These are phyloP conservation scores for silkworm (Bombyx mori) DNA, from an alignment of 1,140 invertebrate genomes.

Conservation along the genomic window DNA sequence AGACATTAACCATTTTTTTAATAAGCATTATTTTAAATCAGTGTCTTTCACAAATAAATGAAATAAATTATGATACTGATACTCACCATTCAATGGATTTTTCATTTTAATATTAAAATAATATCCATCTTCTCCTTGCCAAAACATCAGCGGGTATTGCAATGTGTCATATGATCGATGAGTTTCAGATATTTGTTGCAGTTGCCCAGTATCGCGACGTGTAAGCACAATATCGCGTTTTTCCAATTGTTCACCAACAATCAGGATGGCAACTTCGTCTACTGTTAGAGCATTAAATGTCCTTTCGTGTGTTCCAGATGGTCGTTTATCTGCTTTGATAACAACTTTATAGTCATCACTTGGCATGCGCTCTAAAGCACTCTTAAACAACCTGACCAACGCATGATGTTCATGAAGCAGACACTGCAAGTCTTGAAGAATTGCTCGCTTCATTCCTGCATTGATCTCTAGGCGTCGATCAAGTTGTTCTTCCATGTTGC, in stretches of 20 bases:
- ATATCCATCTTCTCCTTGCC: slow-evolving; percentile 56
- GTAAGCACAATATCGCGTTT: slow-evolving; percentile 32
- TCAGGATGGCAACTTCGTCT: slow-evolving; percentile 57
- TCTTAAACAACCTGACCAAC: background rate
- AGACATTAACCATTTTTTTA: too few relatives aligned
- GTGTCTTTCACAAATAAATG: too few relatives aligned
- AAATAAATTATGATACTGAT: slow-evolving; percentile 11
- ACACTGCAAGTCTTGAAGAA: background rate
- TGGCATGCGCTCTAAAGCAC: background rate
- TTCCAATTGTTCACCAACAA: slow-evolving; percentile 48
- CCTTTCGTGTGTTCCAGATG: slow-evolving; percentile 12
- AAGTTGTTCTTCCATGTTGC: background rate
- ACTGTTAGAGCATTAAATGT: slow-evolving; percentile 26
- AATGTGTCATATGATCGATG: slow-evolving; percentile 12
- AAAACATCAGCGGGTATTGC: slow-evolving; percentile 52
- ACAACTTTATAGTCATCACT: background rate
- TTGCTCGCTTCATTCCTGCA: background rate
- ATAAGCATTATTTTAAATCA: too few relatives aligned
- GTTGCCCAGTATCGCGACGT: slow-evolving; percentile 29
- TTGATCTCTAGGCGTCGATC: background rate
- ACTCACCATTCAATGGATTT: slow-evolving; percentile 23
- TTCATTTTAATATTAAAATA: slow-evolving; percentile 18
- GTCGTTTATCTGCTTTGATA: background rate
- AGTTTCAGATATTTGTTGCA: slow-evolving; percentile 40
- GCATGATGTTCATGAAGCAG: background rate